phyloP scores from a whole-genome alignment of 1,140 invertebrate genomes.

The Drosophila nigrodunni region DNA sequence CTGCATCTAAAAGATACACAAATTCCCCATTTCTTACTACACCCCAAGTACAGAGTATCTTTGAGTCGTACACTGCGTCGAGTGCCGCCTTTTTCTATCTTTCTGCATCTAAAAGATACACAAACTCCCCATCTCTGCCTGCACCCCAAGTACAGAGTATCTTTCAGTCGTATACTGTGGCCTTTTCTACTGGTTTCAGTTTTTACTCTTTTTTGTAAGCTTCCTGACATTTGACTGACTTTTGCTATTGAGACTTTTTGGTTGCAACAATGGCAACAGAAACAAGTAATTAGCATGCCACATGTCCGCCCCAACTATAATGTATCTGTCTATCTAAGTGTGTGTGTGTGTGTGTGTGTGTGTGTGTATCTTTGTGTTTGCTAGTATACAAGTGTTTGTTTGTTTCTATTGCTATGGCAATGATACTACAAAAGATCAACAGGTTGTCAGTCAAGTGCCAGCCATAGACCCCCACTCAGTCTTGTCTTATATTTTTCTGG shows the following conservation, averaged over 20 bases:
- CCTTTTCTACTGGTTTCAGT: not conserved
- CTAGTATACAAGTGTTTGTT: not conserved
- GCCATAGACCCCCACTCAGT: not conserved
- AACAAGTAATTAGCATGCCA: constrained; percentile 13
- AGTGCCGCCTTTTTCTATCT: no score
- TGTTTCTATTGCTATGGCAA: constrained; percentile 15
- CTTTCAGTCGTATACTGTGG: not conserved
- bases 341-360: not conserved
- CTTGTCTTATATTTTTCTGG: not conserved
- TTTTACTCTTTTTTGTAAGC: not conserved
- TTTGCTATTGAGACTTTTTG: constrained; percentile 1
- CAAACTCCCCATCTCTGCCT: no score
- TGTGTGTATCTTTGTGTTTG: constrained; percentile 1
- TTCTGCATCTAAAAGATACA: no score
- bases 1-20: no score
- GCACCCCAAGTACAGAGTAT: no score
- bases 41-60: no score
- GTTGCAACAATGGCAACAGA: constrained; percentile 2
- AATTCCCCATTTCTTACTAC: no score
- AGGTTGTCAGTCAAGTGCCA: constrained; percentile 20
- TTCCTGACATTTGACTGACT: constrained; percentile 17
- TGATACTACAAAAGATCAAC: constrained; percentile 21
- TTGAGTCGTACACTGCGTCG: no score
- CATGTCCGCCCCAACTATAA: constrained; percentile 14
- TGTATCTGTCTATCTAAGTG: not conserved